These are phyloP conservation scores for Porites lobata DNA, from an alignment of 92 coral and sea anemone genomes.

Conservation along the genomic window DNA sequence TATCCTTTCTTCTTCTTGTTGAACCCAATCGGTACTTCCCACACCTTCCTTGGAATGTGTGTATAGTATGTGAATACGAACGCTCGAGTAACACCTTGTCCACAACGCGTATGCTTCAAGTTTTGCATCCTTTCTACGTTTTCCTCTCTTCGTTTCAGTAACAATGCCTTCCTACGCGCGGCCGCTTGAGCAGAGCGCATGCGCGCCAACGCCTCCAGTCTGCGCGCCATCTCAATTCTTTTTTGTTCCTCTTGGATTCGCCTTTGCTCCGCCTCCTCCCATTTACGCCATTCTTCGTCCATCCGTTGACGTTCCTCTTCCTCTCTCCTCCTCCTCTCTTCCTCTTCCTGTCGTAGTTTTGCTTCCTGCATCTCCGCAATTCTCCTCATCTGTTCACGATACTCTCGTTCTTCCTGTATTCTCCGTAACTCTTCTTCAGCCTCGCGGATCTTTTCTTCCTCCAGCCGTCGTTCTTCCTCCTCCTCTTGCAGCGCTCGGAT, in stretches of 20 bases:
- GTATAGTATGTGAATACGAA: slow-evolving; percentile 84
- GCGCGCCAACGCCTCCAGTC: slow-evolving; percentile 90
- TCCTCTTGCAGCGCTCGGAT: slow-evolving; percentile 75
- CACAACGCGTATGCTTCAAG: slow-evolving; percentile 80
- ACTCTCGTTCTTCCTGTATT: slow-evolving; percentile 92
- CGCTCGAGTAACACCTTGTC: slow-evolving; percentile 81
- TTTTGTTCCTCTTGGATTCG: slow-evolving; percentile 80
- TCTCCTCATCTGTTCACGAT: slow-evolving; percentile 92
- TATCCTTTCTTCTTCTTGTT: slow-evolving; percentile 84
- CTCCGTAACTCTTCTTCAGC: slow-evolving; percentile 93
- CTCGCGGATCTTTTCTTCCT: slow-evolving; percentile 91
- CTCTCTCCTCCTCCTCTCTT: slow-evolving; percentile 78
- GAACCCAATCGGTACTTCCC: slow-evolving; percentile 93
- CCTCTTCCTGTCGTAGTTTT: slow-evolving; percentile 85
- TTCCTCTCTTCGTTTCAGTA: slow-evolving; percentile 84
- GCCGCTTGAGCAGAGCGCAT: slow-evolving; percentile 93
- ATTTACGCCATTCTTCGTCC: slow-evolving; percentile 82
- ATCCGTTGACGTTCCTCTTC: slow-evolving; percentile 85
- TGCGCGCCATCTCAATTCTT: slow-evolving; percentile 87
- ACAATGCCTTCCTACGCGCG: slow-evolving; percentile 78
- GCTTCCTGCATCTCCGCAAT: slow-evolving; percentile 97
- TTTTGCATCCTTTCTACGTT: slow-evolving; percentile 82
- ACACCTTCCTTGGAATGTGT: slow-evolving; percentile 81
- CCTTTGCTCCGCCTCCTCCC: slow-evolving; percentile 77
- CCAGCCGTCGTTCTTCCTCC: slow-evolving; percentile 88